Percentiles rank a stretch among this genome's conserved stretches.
These are phyloP conservation scores for Smittia aterrima DNA, from an alignment of 2,888 invertebrate genomes.

Conservation along the genomic window DNA sequence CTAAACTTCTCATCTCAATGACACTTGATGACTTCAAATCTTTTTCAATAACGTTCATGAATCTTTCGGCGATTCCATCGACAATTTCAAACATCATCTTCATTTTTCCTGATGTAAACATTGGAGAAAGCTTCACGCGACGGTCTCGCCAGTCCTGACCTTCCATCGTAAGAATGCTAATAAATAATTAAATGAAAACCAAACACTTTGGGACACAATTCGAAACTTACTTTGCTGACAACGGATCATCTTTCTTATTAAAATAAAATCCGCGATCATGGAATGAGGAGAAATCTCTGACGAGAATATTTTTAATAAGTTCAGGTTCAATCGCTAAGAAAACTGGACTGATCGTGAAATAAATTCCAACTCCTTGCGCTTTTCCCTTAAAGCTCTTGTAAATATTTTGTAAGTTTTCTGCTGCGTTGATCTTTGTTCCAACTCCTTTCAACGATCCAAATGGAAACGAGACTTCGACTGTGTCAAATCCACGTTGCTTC, in stretches of 20 bases:
- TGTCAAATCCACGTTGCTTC: no score
- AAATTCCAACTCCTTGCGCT: slow-evolving; percentile 16
- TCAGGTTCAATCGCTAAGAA: slow-evolving; percentile 47
- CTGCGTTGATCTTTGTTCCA: not conserved
- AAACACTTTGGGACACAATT: no score
- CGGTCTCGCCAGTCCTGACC: slow-evolving; percentile 55
- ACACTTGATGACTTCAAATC: not conserved
- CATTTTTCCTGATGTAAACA: slow-evolving; percentile 56
- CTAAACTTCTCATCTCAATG: not conserved
- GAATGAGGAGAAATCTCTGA: slow-evolving; percentile 52
- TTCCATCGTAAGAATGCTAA: slow-evolving; percentile 49
- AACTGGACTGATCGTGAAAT: slow-evolving; percentile 33
- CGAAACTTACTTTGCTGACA: slow-evolving; percentile 49
- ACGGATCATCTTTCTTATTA: slow-evolving; percentile 50
- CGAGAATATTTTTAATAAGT: slow-evolving; percentile 48
- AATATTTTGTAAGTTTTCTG: not conserved
- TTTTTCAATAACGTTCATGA: not conserved
- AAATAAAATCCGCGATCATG: slow-evolving; percentile 49
- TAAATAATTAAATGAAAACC: no score
- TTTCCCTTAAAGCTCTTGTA: slow-evolving; percentile 34
- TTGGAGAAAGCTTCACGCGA: slow-evolving; percentile 54
- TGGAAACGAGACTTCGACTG: no score
- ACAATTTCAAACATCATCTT: slow-evolving; percentile 53
- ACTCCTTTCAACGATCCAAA: no score
- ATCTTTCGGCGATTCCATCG: slow-evolving; percentile 42